Percentiles rank a stretch among this genome's conserved stretches.
Conservation (phyloP, 2,888 invertebrate species). For the Leptinotarsa juncta region DNA sequence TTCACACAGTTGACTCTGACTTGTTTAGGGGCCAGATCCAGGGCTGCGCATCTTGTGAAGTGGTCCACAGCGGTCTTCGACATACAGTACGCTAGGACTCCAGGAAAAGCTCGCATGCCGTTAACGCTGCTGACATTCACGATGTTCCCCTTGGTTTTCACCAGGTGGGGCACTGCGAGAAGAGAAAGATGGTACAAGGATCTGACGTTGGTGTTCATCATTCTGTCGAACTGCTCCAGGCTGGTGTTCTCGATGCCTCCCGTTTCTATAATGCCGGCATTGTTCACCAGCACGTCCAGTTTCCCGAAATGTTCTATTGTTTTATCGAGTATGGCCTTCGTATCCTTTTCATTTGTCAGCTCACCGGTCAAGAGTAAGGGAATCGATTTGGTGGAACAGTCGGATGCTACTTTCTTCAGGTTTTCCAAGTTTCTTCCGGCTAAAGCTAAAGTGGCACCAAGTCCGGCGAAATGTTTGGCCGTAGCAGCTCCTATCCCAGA, state of each 20-base stretch:
- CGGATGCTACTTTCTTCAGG: slow-evolving; percentile 72
- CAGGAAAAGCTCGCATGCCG: slow-evolving; percentile 90
- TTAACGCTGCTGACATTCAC: slow-evolving; percentile 97
- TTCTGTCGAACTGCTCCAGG: slow-evolving; percentile 87
- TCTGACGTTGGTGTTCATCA: slow-evolving; percentile 91
- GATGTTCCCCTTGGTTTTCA: slow-evolving; percentile 81
- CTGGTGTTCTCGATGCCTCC: slow-evolving; percentile 89
- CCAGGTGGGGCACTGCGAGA: slow-evolving; percentile 87
- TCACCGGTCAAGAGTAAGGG: slow-evolving; percentile 77
- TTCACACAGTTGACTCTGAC: slow-evolving; percentile 93
- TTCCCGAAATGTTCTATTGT: slow-evolving; percentile 81
- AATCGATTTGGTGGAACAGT: slow-evolving; percentile 67
- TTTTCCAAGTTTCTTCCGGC: slow-evolving; percentile 79
- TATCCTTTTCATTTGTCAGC: slow-evolving; percentile 79
- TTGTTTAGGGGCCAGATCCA: slow-evolving; percentile 85
- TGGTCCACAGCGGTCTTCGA: slow-evolving; percentile 96
- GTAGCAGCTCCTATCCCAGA: slow-evolving; percentile 89
- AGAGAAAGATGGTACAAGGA: slow-evolving; percentile 85
- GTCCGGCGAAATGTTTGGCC: slow-evolving; percentile 79
- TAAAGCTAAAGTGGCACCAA: slow-evolving; percentile 80
- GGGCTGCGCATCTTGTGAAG: slow-evolving; percentile 90
- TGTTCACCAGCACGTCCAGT: slow-evolving; percentile 87
- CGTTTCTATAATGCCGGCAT: slow-evolving; percentile 75
- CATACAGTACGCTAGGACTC: slow-evolving; percentile 90
- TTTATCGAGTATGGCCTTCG: slow-evolving; percentile 77